phyloP scores from a whole-genome alignment of 2,888 invertebrate genomes.

The Eilema depressum region DNA sequence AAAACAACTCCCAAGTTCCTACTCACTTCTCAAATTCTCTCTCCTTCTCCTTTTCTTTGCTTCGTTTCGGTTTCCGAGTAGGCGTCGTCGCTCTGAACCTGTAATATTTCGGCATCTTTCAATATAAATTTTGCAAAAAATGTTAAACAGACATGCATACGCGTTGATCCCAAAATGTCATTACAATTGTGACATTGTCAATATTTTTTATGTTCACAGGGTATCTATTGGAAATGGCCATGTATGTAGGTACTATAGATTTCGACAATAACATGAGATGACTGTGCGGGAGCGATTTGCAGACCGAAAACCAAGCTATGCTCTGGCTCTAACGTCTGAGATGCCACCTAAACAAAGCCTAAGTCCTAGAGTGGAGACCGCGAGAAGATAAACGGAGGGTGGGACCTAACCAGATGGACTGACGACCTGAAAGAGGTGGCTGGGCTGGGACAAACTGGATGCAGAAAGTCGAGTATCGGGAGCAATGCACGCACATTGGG shows the following conservation, averaged over 20 bases:
- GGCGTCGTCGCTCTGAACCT: conserved; percentile 78
- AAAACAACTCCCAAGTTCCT: neutral
- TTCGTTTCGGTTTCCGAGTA: conserved; percentile 67
- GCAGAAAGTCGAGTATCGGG: no score
- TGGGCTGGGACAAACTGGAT: no score
- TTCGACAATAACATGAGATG: no score
- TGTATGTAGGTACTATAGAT: neutral
- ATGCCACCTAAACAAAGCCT: no score
- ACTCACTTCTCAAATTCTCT: conserved; percentile 64
- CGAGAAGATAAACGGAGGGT: no score
- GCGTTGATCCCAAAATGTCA: conserved; percentile 58
- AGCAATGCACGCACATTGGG: no score
- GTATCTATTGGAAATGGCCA: conserved; percentile 10
- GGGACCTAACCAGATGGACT: no score
- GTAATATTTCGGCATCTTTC: conserved; percentile 82
- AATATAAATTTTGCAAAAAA: conserved; percentile 72
- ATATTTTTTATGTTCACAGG: conserved; percentile 6
- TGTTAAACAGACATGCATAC: conserved; percentile 41
- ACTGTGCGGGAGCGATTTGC: no score
- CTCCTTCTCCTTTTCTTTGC: conserved; percentile 66
- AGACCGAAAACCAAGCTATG: no score
- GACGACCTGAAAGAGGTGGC: no score
- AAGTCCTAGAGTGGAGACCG: no score
- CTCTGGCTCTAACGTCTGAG: no score
- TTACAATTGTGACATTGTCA: conserved; percentile 34